Evolutionary conservation across 2,113 vertebrate species (phyloP), one percentile per base, ranked within the genome.

Genomic region (Percina caprodes): DNA sequence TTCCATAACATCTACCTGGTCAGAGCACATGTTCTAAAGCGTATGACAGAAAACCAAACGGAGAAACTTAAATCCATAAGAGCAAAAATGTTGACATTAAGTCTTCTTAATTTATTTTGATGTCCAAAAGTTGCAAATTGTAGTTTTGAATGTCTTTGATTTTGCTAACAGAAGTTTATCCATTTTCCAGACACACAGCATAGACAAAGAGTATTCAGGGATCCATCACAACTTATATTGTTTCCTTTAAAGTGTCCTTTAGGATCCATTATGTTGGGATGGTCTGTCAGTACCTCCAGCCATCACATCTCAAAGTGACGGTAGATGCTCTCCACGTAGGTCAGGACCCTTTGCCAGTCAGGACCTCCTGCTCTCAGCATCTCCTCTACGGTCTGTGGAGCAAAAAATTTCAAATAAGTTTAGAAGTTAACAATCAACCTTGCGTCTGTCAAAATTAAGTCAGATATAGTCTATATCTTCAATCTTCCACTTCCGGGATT

Each of bases 321-420:
- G 88, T 95, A 96, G 74, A 96, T 94, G 77, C 88, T 94, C 89
- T 96, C 95, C 76, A 96, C 94, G 18, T 96, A 96, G 77, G 88
- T 92, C 92, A 96, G 90, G 67, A 96, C 95, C 71, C 94, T 87
- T 75, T 96, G 96, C 96, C 96, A 96, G 81, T 96, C 95, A 6
- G 96, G 96, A 51, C 95, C 95, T 7, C 94, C 95, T 0, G 56
- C 59, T 33, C 92, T 89, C 66, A 96, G 89, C 95, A 96, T 96
- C 89, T 96, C 94, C 49, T 96, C 96, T 14, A 92, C 75, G 0
- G 93, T 95, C 96, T 96, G 88, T 55, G 24, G 54, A 71, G 75
- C n/a, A 79, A 60, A 80, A n/a, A 49, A 13, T 10, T 59, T 54
- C n/a, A 23, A 52, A 5, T 6, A 51, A 2, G 19, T 68, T 59